Percentiles rank a stretch among this genome's conserved stretches.
These are phyloP conservation scores for Coleophora deauratella DNA, from an alignment of 2,888 invertebrate genomes.

Conservation along the genomic window DNA sequence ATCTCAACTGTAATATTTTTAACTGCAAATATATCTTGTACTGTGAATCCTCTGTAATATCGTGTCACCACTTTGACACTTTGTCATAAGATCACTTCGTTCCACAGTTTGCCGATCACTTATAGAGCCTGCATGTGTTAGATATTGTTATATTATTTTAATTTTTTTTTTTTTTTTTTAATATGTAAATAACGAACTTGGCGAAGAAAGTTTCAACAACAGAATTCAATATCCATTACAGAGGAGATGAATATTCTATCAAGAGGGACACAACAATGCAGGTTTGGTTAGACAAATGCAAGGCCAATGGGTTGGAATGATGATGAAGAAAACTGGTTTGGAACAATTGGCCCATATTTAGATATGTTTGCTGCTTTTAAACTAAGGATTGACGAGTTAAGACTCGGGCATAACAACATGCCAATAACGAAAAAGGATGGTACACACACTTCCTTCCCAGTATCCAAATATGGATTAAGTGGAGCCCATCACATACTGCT, in stretches of 20 bases:
- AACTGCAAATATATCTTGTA: no score
- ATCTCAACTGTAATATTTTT: no score
- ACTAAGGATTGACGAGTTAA: slow-evolving; percentile 12
- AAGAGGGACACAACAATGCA: not conserved
- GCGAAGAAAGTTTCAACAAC: not conserved
- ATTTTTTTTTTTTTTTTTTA: no score
- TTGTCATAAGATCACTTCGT: slow-evolving; percentile 1
- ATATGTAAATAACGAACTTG: no score
- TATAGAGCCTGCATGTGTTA: slow-evolving; percentile 9
- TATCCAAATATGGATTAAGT: slow-evolving; percentile 20
- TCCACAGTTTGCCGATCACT: slow-evolving; percentile 12
- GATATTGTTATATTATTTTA: no score
- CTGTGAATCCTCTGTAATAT: not conserved
- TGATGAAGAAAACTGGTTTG: slow-evolving; percentile 1
- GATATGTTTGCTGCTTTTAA: slow-evolving; percentile 17
- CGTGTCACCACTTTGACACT: slow-evolving; percentile 5
- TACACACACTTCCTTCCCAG: slow-evolving; percentile 16
- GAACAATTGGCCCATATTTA: slow-evolving; percentile 1
- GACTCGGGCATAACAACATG: slow-evolving; percentile 19
- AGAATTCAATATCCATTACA: not conserved
- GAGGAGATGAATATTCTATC: not conserved
- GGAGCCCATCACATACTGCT: slow-evolving; percentile 22
- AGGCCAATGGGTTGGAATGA: not conserved
- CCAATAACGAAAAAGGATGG: slow-evolving; percentile 16
- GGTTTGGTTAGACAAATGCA: not conserved